These are phyloP conservation scores for Sebastes cheni DNA, from an alignment of 2,797 vertebrate genomes.

Conservation along the genomic window DNA sequence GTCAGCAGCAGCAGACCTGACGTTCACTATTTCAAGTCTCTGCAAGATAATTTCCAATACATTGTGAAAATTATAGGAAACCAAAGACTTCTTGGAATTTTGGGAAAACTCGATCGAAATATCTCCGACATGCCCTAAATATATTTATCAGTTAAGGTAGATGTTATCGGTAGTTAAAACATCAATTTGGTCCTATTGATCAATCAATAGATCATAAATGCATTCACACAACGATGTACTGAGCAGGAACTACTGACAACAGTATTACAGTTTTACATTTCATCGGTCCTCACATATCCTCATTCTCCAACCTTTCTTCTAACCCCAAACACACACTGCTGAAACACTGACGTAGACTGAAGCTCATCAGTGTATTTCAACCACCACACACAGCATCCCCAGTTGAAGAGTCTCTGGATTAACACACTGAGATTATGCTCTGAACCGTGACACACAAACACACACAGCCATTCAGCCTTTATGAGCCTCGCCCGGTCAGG, in stretches of 20 bases:
- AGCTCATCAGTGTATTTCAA: neutral
- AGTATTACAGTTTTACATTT: conserved; percentile 26
- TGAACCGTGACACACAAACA: neutral
- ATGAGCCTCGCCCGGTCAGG: neutral
- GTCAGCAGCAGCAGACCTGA: neutral
- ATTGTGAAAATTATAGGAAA: neutral
- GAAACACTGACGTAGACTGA: neutral
- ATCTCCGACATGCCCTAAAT: neutral
- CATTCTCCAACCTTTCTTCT: neutral
- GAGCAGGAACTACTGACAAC: conserved; percentile 29
- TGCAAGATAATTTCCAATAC: neutral
- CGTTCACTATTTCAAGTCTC: neutral
- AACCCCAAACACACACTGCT: conserved; percentile 30
- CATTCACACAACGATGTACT: conserved; percentile 39
- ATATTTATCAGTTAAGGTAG: too few relatives aligned
- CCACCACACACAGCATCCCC: neutral
- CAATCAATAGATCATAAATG: neutral
- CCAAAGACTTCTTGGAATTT: neutral
- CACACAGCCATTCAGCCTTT: neutral
- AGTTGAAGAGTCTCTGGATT: neutral
- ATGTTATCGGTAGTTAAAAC: neutral
- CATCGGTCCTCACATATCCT: neutral
- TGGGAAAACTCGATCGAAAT: neutral
- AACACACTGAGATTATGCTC: neutral
- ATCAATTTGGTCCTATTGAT: neutral